Conservation (phyloP, 53 echinoderm and acorn worm genomes). For the Hippasteria phrygiana region DNA sequence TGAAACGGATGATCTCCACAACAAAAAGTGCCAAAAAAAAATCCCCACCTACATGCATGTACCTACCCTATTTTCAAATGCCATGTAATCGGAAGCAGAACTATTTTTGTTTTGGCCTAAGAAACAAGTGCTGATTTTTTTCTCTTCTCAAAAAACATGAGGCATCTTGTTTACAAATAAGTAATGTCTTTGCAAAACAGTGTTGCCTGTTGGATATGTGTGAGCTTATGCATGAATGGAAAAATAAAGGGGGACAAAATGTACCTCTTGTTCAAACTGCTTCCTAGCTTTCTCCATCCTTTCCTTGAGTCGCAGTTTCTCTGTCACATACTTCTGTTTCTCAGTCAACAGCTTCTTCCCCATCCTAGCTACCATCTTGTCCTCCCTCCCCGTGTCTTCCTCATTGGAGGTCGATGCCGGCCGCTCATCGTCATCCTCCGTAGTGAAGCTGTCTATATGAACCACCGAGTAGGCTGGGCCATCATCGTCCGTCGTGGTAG, state of each 20-base stretch:
- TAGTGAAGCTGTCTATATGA: constrained; percentile 25
- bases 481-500: neutral
- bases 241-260: neutral
- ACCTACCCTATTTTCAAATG: too few species aligned
- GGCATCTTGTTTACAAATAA: too few species aligned
- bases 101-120: too few species aligned
- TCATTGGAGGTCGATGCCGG: neutral
- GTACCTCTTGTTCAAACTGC: constrained; percentile 67
- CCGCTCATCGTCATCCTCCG: neutral
- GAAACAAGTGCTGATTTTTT: too few species aligned
- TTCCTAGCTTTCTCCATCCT: constrained; percentile 58
- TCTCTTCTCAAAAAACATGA: too few species aligned
- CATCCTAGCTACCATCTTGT: constrained; percentile 25
- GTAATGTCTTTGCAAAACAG: too few species aligned
- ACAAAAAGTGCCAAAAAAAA: too few species aligned
- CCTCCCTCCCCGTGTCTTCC: neutral
- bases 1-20: too few species aligned
- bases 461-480: constrained; percentile 32
- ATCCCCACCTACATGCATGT: too few species aligned
- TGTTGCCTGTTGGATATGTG: too few species aligned
- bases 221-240: too few species aligned
- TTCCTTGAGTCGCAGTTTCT: constrained; percentile 52
- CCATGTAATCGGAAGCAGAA: too few species aligned
- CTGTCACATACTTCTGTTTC: constrained; percentile 50
- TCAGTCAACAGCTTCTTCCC: constrained; percentile 44